These are phyloP conservation scores for Corydoras maculifer DNA, from an alignment of 2,113 vertebrate genomes.

Conservation along the genomic window DNA sequence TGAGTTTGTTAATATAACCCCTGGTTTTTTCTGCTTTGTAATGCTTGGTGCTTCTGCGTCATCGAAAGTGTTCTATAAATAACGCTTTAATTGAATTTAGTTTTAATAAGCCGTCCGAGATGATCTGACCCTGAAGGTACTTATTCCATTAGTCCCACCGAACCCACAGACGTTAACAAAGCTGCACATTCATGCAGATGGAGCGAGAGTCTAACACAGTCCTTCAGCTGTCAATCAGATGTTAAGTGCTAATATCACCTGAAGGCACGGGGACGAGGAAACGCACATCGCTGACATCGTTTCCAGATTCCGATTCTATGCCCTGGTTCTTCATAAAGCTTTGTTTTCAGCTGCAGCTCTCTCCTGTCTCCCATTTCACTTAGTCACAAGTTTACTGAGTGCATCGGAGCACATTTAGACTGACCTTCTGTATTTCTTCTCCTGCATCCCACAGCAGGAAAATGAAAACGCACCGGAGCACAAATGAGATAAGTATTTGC, in stretches of 20 bases:
- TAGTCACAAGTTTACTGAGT: conserved; percentile 26
- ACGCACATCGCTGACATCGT: not conserved
- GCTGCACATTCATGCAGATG: conserved; percentile 5
- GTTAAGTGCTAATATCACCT: not conserved
- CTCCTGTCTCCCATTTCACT: conserved; percentile 32
- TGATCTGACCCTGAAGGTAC: not conserved
- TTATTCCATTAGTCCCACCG: not conserved
- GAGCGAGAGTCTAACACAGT: not conserved
- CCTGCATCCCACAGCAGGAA: conserved; percentile 5
- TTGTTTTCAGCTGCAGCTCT: conserved; percentile 4
- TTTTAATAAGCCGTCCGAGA: not conserved
- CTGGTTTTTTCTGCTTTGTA: no score
- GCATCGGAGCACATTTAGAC: conserved; percentile 17
- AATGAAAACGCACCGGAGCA: not conserved
- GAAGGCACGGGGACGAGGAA: not conserved
- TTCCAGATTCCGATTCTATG: conserved; percentile 6
- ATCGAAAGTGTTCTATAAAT: not conserved
- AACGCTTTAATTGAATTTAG: not conserved
- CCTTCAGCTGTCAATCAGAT: not conserved
- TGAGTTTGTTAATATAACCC: no score
- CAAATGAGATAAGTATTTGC: not conserved
- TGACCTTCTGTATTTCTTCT: conserved; percentile 19
- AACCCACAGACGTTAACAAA: conserved; percentile 17
- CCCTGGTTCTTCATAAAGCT: conserved; percentile 13
- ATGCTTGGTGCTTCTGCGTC: no score